phyloP scores from a whole-genome alignment of 2,888 invertebrate genomes.

The Cheilosia soror region DNA sequence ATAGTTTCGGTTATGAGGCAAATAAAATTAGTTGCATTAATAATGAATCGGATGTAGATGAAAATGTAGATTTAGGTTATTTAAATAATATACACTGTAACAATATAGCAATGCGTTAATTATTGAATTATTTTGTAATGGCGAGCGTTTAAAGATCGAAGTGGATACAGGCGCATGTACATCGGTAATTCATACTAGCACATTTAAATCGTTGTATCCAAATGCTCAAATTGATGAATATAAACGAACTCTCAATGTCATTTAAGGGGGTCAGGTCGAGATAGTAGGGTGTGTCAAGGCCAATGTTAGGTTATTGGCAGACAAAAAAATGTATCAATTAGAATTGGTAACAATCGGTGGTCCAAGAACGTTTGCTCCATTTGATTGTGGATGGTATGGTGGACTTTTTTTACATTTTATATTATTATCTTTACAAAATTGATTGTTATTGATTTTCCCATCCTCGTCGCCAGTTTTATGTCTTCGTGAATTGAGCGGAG shows the following conservation, averaged over 20 bases:
- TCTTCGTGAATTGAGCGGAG: no score
- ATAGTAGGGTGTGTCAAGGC: slow-evolving; percentile 26
- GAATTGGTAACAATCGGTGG: neutral
- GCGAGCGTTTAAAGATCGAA: slow-evolving; percentile 12
- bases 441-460: no score
- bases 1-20: no score
- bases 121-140: neutral
- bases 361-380: neutral
- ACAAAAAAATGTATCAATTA: neutral
- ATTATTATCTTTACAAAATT: no score
- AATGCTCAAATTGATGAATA: neutral
- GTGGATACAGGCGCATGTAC: slow-evolving; percentile 20
- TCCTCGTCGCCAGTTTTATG: no score
- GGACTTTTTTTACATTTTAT: no score
- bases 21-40: neutral
- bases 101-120: neutral
- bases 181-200: neutral
- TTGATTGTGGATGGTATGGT: slow-evolving; percentile 2
- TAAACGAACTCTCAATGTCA: slow-evolving; percentile 7
- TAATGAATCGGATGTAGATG: neutral
- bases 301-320: neutral
- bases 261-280: slow-evolving; percentile 22
- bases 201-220: neutral
- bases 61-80: slow-evolving; percentile 1
- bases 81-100: neutral